Percentiles rank a stretch among this genome's conserved stretches.
Evolutionary conservation across 2,113 vertebrate species (phyloP).

Genomic region (Oncorhynchus nerka): DNA sequence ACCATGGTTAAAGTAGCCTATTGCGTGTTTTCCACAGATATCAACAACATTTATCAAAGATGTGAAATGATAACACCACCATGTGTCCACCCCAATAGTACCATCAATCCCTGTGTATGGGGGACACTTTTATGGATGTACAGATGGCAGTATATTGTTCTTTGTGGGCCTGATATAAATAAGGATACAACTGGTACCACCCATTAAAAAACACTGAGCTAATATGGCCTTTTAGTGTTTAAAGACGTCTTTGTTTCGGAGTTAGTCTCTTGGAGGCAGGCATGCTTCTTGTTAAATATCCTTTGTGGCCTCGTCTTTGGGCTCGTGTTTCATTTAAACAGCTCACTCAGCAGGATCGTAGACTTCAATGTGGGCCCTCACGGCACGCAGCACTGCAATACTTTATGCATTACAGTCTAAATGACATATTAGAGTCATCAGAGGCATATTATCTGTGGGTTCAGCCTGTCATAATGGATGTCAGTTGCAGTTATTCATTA

Average conservation of each 20-base stretch:
- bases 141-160: constrained; percentile 65
- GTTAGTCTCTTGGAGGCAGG: constrained; percentile 26
- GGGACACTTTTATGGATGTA: constrained; percentile 52
- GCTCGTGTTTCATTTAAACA: constrained; percentile 28
- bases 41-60: constrained; percentile 28
- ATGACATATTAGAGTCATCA: constrained; percentile 52
- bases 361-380: constrained; percentile 27
- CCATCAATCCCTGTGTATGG: constrained; percentile 45
- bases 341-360: constrained; percentile 35
- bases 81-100: constrained; percentile 28
- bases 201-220: constrained; percentile 41
- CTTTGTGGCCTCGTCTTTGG: constrained; percentile 35
- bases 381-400: constrained; percentile 26
- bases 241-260: constrained; percentile 20
- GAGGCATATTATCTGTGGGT: constrained; percentile 35
- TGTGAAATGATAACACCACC: constrained; percentile 36
- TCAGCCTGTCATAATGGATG: constrained; percentile 36
- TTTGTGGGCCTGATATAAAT: constrained; percentile 43
- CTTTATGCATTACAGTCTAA: constrained; percentile 34
- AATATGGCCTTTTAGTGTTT: constrained; percentile 23
- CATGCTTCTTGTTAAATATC: constrained; percentile 25
- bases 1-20: too few relatives aligned
- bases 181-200: constrained; percentile 48
- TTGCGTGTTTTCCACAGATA: constrained; percentile 34
- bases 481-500: constrained; percentile 54